A percentile compares a stretch with the other conserved stretches of the same genome.
phyloP scores from a whole-genome alignment of 2,113 vertebrate species.

The Sturnira hondurensis region DNA sequence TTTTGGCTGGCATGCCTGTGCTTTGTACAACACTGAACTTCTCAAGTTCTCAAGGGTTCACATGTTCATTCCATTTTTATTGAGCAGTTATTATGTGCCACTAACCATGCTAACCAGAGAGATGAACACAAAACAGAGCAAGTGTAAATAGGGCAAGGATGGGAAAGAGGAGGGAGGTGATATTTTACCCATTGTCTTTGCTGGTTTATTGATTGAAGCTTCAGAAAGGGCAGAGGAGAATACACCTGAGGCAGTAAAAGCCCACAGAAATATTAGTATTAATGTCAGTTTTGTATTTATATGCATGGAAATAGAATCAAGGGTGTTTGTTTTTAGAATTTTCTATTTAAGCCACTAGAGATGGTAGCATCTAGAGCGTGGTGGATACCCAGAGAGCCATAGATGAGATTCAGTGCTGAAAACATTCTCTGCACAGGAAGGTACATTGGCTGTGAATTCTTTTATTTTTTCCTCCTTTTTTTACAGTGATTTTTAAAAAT shows the following conservation, averaged over 20 bases:
- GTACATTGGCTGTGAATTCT: background rate
- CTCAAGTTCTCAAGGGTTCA: background rate
- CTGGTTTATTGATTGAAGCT: background rate
- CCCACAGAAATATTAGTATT: background rate
- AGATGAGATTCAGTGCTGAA: background rate
- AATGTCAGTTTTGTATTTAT: background rate
- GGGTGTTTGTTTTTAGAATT: background rate
- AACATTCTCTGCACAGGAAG: background rate
- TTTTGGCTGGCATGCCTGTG: background rate
- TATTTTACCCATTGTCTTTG: background rate
- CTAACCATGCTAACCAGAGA: background rate
- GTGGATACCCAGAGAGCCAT: background rate
- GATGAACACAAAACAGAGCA: background rate
- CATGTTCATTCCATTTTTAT: background rate
- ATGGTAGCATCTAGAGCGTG: background rate
- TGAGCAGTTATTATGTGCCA: background rate
- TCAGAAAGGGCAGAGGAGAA: background rate
- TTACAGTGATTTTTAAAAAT: constrained; percentile 7
- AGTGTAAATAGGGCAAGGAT: background rate
- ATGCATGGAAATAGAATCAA: background rate
- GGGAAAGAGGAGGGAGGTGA: background rate
- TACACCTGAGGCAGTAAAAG: background rate
- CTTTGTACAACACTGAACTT: background rate
- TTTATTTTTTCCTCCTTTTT: background rate
- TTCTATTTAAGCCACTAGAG: background rate